phyloP scores from a whole-genome alignment of 2,888 invertebrate genomes.

The Pocota personata region DNA sequence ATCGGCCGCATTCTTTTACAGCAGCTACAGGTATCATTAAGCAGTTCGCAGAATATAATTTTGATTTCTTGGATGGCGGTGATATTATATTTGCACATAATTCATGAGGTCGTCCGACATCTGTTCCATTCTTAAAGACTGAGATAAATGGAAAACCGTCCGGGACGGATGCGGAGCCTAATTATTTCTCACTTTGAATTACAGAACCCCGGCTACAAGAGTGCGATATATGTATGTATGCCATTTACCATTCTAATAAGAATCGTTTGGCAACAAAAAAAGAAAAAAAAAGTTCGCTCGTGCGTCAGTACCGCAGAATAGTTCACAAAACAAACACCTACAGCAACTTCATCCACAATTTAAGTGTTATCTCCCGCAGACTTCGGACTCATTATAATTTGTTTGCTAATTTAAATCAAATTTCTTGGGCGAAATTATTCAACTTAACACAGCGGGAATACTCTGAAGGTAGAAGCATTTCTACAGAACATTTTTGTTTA shows the following conservation, averaged over 20 bases:
- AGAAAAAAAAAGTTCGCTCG: neutral
- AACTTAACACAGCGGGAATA: neutral
- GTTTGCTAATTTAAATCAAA: conserved; percentile 12
- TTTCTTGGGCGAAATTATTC: neutral
- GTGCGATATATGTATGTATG: neutral
- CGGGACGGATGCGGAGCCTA: too few relatives aligned
- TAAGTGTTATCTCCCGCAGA: conserved; percentile 19
- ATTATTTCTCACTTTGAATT: too few relatives aligned
- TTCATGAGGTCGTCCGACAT: too few relatives aligned
- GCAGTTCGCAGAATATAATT: too few relatives aligned
- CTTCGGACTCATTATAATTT: neutral
- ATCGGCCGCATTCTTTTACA: too few relatives aligned
- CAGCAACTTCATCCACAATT: neutral
- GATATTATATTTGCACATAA: too few relatives aligned
- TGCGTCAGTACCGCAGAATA: neutral
- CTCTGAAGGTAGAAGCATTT: neutral
- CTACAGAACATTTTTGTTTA: neutral
- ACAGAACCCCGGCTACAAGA: too few relatives aligned
- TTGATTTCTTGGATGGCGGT: too few relatives aligned
- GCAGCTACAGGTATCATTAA: too few relatives aligned
- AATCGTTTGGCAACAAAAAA: neutral
- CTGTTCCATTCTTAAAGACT: too few relatives aligned
- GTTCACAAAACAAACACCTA: neutral
- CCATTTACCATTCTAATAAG: neutral
- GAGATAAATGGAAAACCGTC: too few relatives aligned